Evolutionary conservation across 2,113 vertebrate genomes (phyloP), one percentile per base, ranked within the genome.

Genomic region (Ceuthmochares aereus): DNA sequence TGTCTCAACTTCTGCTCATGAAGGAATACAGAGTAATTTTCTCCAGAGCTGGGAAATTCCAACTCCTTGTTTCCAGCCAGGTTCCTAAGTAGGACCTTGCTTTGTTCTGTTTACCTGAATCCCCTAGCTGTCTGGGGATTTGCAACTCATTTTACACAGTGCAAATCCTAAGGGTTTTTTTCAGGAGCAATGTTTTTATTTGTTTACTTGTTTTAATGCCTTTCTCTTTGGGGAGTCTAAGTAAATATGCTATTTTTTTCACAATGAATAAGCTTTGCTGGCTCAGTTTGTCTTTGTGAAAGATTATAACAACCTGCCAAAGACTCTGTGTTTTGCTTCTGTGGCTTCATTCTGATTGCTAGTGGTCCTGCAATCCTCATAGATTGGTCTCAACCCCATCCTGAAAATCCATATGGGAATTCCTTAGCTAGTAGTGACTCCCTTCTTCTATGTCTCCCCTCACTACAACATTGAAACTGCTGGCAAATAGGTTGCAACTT

Each of bases 121-220:
- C 52, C 67, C 49, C 59, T n/a, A 60, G 21, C 20, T 88, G 19
- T 21, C 54, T 32, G 55, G 34, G 90, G 75, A 87, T 93, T 94
- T 96, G 59, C 42, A 80, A 62, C 47, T 88, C 34, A 36, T 94
- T 92, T 86, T 67, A 32, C 64, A 60, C 42, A 43, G 26, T 30
- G 47, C 17, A 91, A 77, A 90, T 67, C 34, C 82, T 20, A 59
- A 37, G 27, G 30, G 3, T 68, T 67, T 43, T 59, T 78, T 90
- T n/a, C 54, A 42, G 62, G 32, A 76, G 37, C 34, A 43, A 15
- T 63, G 32, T 84, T 96, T 93, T 94, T 76, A 60, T 96, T 88
- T 86, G 32, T 90, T 78, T 69, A 36, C 47, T 85, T 52, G 54
- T 66, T 95, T 77, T 74, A 91, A 86, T 91, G 32, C 72, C 45